Percentiles rank a stretch among this genome's conserved stretches.
Evolutionary conservation across 2,113 vertebrate genomes (phyloP).

Genomic region (Neogobius melanostomus): DNA sequence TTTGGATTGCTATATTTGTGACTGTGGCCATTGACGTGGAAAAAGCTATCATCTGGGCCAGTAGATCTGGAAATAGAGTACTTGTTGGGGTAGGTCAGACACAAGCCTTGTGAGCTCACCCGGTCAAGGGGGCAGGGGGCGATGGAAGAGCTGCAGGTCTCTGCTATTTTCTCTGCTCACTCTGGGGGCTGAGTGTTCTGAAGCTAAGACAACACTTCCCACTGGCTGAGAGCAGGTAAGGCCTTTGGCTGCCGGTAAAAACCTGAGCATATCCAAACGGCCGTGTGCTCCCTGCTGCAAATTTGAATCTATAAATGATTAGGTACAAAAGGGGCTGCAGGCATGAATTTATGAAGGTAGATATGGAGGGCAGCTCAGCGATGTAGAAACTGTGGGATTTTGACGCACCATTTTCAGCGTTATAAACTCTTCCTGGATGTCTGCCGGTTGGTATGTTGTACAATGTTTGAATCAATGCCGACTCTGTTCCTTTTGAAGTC

Average conservation of each 20-base stretch:
- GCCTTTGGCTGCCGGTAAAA: conserved; percentile 9
- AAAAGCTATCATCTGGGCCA: conserved; percentile 84
- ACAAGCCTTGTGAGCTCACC: conserved; percentile 61
- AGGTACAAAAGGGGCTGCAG: conserved; percentile 47
- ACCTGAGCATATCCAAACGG: conserved; percentile 20
- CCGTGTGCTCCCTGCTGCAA: conserved; percentile 26
- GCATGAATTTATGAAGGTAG: conserved; percentile 62
- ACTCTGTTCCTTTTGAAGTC: neutral
- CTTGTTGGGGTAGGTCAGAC: conserved; percentile 67
- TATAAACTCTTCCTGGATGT: conserved; percentile 4
- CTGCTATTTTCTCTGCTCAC: conserved; percentile 59
- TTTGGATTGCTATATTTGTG: conserved; percentile 77
- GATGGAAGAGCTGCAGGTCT: conserved; percentile 64
- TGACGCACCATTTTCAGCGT: conserved; percentile 42
- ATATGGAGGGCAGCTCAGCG: conserved; percentile 35
- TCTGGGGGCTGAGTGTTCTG: conserved; percentile 33
- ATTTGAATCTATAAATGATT: conserved; percentile 69
- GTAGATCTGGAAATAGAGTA: conserved; percentile 82
- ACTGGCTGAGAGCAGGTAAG: conserved; percentile 28
- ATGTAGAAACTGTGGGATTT: conserved; percentile 54
- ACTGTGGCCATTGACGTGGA: conserved; percentile 75
- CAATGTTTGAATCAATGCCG: neutral
- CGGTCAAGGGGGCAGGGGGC: conserved; percentile 61
- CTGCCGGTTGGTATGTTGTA: neutral
- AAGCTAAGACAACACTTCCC: conserved; percentile 64